A percentile compares a stretch with the other conserved stretches of the same genome.
Conservation (phyloP, 2,113 vertebrate genomes). For the Polyodon spathula region DNA sequence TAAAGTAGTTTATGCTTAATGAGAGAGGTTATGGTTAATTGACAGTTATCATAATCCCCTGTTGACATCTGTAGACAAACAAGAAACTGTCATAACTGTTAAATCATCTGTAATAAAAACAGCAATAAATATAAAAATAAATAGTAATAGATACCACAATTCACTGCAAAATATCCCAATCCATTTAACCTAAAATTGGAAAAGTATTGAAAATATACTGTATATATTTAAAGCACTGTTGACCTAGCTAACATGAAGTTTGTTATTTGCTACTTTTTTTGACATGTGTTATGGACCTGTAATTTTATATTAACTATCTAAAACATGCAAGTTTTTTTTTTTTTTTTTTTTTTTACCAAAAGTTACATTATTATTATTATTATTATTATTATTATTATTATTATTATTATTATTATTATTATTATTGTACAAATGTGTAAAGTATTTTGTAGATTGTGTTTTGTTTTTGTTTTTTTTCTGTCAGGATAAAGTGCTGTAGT, state of each 20-base stretch:
- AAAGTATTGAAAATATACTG: constrained; percentile 31
- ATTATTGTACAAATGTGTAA: constrained; percentile 41
- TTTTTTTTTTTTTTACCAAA: too few relatives aligned
- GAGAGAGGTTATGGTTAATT: neutral
- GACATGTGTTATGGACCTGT: constrained; percentile 25
- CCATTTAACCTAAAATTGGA: constrained; percentile 26
- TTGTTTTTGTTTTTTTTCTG: too few relatives aligned
- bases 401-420: constrained; percentile 26
- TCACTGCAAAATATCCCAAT: constrained; percentile 31
- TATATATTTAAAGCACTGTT: constrained; percentile 35
- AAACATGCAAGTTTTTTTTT: constrained; percentile 14
- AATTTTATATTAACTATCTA: constrained; percentile 24
- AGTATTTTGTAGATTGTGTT: constrained; percentile 58
- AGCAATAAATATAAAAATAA: constrained; percentile 29
- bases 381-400: neutral
- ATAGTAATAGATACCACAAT: constrained; percentile 24
- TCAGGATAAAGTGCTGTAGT: constrained; percentile 60
- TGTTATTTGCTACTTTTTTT: constrained; percentile 36
- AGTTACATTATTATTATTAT: too few relatives aligned
- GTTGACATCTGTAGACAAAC: neutral
- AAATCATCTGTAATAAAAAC: constrained; percentile 26
- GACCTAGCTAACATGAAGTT: constrained; percentile 36
- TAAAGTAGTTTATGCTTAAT: neutral
- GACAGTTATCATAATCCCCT: neutral
- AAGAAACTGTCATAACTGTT: constrained; percentile 22